Conservation (phyloP, 2,797 vertebrate genomes). For the Brotogeris chrysoptera region DNA sequence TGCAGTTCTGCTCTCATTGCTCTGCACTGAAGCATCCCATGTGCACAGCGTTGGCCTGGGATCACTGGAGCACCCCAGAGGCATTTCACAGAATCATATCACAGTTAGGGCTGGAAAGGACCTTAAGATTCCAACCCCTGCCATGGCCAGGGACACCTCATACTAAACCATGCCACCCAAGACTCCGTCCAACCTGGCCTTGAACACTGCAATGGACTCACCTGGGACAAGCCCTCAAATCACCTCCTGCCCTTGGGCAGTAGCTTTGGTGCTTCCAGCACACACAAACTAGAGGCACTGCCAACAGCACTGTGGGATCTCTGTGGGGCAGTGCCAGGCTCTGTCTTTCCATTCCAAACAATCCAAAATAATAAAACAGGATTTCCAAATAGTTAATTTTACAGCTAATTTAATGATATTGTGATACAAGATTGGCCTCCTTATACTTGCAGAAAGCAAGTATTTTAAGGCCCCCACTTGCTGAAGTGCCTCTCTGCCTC, state of each 20-base stretch:
- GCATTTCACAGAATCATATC: background rate
- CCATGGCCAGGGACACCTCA: background rate
- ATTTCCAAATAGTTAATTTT: background rate
- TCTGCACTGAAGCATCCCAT: background rate
- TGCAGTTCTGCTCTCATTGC: background rate
- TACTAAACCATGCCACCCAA: background rate
- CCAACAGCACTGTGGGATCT: background rate
- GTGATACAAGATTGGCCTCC: background rate
- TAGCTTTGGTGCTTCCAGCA: background rate
- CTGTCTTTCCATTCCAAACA: background rate
- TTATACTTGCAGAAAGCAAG: background rate
- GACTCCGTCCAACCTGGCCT: background rate
- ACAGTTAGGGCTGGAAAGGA: background rate
- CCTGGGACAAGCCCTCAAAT: accelerated
- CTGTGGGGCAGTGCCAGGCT: background rate
- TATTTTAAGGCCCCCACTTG: background rate
- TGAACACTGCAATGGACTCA: background rate
- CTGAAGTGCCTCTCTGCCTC: background rate
- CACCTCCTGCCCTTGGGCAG: background rate
- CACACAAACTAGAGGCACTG: background rate
- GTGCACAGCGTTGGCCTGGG: accelerated
- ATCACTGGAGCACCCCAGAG: background rate
- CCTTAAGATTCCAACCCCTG: background rate
- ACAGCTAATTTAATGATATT: background rate
- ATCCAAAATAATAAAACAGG: background rate